phyloP scores from a whole-genome alignment of 37 sponge, comb jelly and placozoan genomes.

The Aplysina aerophoba region DNA sequence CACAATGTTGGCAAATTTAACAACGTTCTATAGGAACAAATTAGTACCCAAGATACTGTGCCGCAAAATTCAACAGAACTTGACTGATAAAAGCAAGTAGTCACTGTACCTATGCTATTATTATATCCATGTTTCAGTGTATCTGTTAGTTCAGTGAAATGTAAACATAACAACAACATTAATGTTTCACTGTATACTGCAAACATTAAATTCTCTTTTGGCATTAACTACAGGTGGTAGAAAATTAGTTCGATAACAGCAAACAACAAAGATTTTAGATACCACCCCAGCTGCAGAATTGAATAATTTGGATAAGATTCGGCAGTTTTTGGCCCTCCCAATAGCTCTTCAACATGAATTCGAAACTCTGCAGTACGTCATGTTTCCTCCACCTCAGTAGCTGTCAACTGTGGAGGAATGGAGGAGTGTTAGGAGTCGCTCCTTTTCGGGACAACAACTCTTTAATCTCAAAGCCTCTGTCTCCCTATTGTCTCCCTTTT shows the following conservation, averaged over 20 bases:
- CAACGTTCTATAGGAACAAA: not conserved
- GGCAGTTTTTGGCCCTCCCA: not conserved
- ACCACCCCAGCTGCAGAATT: not conserved
- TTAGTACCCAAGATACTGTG: not conserved
- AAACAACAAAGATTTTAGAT: slow-evolving; percentile 16
- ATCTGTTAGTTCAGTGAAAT: too few species aligned
- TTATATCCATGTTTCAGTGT: too few species aligned
- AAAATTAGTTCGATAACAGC: not conserved
- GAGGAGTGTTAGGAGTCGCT: slow-evolving; percentile 3
- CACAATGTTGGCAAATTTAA: not conserved
- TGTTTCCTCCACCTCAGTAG: too few species aligned
- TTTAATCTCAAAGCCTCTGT: slow-evolving; percentile 26
- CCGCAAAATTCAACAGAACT: not conserved
- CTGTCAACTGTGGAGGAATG: not conserved
- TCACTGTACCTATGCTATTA: too few species aligned
- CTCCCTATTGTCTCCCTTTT: slow-evolving; percentile 1
- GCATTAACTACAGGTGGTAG: not conserved
- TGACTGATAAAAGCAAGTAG: too few species aligned
- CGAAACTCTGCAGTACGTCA: not conserved
- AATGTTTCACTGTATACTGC: too few species aligned
- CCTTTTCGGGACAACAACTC: not conserved
- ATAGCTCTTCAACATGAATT: slow-evolving; percentile 18
- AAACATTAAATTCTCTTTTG: too few species aligned
- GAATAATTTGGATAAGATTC: not conserved
- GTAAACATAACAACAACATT: too few species aligned